Evolutionary conservation across 2,888 invertebrate genomes (phyloP), one percentile per base, ranked within the genome.

Genomic region (Augiades crinisus): DNA sequence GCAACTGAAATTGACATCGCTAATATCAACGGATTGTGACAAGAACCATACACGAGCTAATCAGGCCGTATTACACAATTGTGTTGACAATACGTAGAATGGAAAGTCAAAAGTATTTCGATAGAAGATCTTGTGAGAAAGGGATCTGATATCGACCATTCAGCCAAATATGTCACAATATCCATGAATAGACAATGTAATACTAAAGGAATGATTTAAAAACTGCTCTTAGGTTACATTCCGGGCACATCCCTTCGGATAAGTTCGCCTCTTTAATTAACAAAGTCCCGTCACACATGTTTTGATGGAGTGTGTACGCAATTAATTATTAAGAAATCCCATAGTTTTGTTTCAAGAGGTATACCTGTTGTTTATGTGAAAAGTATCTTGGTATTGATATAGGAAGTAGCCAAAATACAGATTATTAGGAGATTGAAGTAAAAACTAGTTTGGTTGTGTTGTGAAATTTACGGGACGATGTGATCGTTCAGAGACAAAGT

Each of bases 221-320:
- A n/a, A 38, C 13, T 3, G 22, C 13, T 7, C 47, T 47, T 13
- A 24, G 37, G 19, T 14, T 37, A 12, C 47, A 19, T 1, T 47
- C 47, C 3, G 47, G 27, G 37, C 47, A 47, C 30, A 47, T 47
- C 19, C 27, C 46, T 12, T 37, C 46, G 2, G 37, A 36, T 8
- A 46, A 37, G 5, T 36, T 46, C 34, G 27, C 16, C 12, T 46
- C 27, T 24, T 27, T 37, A 46, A 27, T 46, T 34, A 36, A 24
- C 5, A 46, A 36, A 24, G 24, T 16, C 5, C 1, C 24, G 10
- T 36, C 24, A 3, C 17, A 13, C 44, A 44, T 14, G 14, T 44
- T 14, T n/a, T n/a, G n/a, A n/a, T n/a, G n/a, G n/a, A n/a, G n/a
- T n/a, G n/a, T n/a, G n/a, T n/a, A n/a, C n/a, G 22, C 33, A 44